A percentile compares a stretch with the other conserved stretches of the same genome.
Evolutionary conservation across 1,140 invertebrate species (phyloP).

Genomic region (Rhagoletis pomonella): DNA sequence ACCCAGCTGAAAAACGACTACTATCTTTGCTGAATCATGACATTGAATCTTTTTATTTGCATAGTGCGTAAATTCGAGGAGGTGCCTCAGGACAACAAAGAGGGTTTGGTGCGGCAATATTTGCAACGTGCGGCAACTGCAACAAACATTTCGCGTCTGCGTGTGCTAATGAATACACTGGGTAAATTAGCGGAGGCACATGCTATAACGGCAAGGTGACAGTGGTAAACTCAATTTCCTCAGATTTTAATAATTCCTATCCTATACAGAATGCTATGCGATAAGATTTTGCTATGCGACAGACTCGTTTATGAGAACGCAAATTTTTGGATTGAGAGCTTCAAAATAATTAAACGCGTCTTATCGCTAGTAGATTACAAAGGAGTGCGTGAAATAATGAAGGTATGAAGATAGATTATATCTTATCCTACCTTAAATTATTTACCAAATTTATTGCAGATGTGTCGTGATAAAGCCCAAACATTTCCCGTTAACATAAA

Average conservation of each 20-base stretch:
- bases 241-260: background rate
- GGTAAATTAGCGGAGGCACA: conserved; percentile 83
- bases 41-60: no score
- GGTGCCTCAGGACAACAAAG: conserved; percentile 81
- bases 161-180: conserved; percentile 82
- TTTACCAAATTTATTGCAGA: background rate
- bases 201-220: conserved; percentile 71
- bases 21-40: background rate
- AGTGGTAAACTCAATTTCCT: background rate
- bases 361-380: conserved; percentile 96
- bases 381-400: conserved; percentile 93
- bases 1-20: background rate
- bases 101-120: conserved; percentile 82
- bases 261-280: conserved; percentile 85
- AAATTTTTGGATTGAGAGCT: conserved; percentile 92
- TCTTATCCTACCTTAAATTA: background rate
- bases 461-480: conserved; percentile 89
- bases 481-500: conserved; percentile 85
- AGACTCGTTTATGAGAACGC: conserved; percentile 85
- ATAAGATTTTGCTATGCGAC: conserved; percentile 87
- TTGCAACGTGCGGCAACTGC: conserved; percentile 81
- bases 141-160: conserved; percentile 82
- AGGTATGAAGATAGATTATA: conserved; percentile 68
- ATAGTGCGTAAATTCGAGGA: conserved; percentile 75
- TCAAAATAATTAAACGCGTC: conserved; percentile 88